phyloP scores from a whole-genome alignment of 2,113 vertebrate genomes.

The Lonchura striata region DNA sequence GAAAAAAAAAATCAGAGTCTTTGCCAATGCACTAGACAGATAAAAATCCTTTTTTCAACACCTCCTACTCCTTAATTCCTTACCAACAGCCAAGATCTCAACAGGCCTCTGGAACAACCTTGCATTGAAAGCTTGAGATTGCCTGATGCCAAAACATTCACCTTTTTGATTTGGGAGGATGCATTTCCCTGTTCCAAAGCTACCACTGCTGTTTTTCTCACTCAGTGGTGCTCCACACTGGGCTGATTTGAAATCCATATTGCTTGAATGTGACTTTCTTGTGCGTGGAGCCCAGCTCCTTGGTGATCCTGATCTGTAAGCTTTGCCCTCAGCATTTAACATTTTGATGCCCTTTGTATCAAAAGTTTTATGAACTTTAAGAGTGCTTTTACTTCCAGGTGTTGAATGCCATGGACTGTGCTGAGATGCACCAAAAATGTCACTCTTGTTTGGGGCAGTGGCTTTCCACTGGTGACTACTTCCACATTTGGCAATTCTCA shows the following conservation, averaged over 20 bases:
- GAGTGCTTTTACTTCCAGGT: background rate
- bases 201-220: background rate
- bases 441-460: background rate
- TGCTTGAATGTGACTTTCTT: background rate
- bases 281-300: background rate
- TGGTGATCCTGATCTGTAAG: background rate
- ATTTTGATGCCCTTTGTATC: background rate
- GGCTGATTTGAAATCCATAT: background rate
- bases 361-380: background rate
- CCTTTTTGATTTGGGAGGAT: background rate
- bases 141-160: background rate
- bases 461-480: background rate
- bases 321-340: background rate
- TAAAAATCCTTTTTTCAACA: background rate
- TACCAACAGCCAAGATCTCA: background rate
- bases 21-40: background rate
- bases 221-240: background rate
- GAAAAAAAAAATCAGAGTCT: background rate
- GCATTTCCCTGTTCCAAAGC: background rate
- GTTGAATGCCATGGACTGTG: background rate
- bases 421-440: background rate
- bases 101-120: background rate
- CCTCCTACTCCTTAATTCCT: background rate
- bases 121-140: background rate
- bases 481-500: background rate